These are phyloP conservation scores for Zhuqinia jingwanae DNA, from an alignment of 2,888 invertebrate genomes.

Conservation along the genomic window DNA sequence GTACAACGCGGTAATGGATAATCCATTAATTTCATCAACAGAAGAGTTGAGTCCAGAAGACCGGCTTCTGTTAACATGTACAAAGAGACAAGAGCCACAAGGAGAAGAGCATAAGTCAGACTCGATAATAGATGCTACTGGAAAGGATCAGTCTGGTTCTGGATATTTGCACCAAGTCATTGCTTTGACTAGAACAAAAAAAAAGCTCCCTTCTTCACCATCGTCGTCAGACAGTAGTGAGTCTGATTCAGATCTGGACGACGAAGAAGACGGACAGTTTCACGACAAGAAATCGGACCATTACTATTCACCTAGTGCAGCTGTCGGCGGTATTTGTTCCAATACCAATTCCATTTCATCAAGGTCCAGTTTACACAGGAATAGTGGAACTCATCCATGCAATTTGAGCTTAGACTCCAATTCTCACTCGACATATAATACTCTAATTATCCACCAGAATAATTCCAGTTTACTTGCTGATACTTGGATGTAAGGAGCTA, in stretches of 20 bases:
- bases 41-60: constrained; percentile 94
- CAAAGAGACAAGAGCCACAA: constrained; percentile 93
- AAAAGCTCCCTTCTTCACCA: constrained; percentile 50
- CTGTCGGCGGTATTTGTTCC: constrained; percentile 51
- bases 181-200: constrained; percentile 56
- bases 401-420: constrained; percentile 79
- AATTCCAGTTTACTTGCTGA: constrained; percentile 79
- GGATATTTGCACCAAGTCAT: constrained; percentile 45
- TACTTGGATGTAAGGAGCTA: constrained; percentile 78
- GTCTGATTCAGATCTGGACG: constrained; percentile 71
- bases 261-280: constrained; percentile 73
- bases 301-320: constrained; percentile 64
- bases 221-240: constrained; percentile 72
- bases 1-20: too few species aligned
- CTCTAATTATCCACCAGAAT: constrained; percentile 90
- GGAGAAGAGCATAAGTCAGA: constrained; percentile 89
- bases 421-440: constrained; percentile 87
- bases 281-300: constrained; percentile 65
- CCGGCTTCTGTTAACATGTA: constrained; percentile 90
- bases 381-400: constrained; percentile 73
- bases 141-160: constrained; percentile 80
- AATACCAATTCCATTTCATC: constrained; percentile 73
- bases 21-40: constrained; percentile 84
- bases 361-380: constrained; percentile 68
- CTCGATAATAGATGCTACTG: constrained; percentile 82